Percentiles rank a stretch among this genome's conserved stretches.
Conservation (phyloP, 1,140 invertebrate genomes). For the Luehdorfia chinensis region DNA sequence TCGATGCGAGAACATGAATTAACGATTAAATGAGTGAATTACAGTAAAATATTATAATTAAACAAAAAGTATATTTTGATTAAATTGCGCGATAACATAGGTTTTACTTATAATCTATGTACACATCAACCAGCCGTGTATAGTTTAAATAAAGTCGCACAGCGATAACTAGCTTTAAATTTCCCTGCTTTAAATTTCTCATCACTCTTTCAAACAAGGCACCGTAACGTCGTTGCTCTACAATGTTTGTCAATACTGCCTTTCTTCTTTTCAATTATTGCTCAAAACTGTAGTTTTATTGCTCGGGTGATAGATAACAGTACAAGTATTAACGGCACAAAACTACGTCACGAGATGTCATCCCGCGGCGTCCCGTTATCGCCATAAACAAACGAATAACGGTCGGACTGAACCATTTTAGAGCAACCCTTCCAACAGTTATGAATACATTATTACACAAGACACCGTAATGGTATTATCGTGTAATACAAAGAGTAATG, state of each 20-base stretch:
- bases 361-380: conserved; percentile 43
- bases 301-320: conserved; percentile 28
- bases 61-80: too few species aligned
- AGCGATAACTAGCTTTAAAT: too few species aligned
- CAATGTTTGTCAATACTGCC: too few species aligned
- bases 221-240: neutral
- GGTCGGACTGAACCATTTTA: conserved; percentile 57
- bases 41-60: too few species aligned
- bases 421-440: conserved; percentile 57
- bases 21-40: too few species aligned
- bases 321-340: conserved; percentile 33
- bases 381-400: conserved; percentile 46
- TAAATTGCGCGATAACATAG: too few species aligned
- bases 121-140: too few species aligned
- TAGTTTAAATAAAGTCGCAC: too few species aligned
- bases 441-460: conserved; percentile 66
- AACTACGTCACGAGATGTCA: conserved; percentile 39
- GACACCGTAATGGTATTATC: conserved; percentile 56
- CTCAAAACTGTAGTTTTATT: conserved; percentile 45
- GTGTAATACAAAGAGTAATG: conserved; percentile 57
- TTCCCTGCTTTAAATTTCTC: too few species aligned
- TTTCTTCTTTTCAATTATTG: conserved; percentile 36
- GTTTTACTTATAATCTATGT: too few species aligned
- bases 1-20: too few species aligned
- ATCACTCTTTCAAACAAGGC: too few species aligned